Evolutionary conservation across 2,797 vertebrate species (phyloP).

Genomic region (Coreius guichenoti): DNA sequence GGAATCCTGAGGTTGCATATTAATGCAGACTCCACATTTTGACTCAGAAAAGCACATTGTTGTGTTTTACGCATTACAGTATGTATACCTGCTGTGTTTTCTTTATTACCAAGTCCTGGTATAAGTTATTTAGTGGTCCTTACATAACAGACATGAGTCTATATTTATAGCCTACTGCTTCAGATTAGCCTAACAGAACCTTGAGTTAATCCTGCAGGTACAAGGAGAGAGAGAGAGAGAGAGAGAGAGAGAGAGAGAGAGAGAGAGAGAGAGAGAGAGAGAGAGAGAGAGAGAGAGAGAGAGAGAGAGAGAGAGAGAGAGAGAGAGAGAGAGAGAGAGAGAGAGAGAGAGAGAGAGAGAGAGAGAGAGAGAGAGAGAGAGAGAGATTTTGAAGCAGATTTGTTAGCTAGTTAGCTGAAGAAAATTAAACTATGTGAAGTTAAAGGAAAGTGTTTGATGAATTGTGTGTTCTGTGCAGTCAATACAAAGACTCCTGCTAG

Average conservation of each 20-base stretch:
- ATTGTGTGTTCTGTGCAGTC: neutral
- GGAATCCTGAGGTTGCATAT: neutral
- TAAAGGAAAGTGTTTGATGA: neutral
- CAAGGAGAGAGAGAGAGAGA: conserved; percentile 3
- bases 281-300: conserved; percentile 8
- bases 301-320: conserved; percentile 5
- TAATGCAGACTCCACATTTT: neutral
- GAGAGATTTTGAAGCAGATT: neutral
- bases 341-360: conserved; percentile 10
- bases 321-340: conserved; percentile 1
- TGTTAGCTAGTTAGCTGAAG: neutral
- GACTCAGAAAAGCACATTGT: neutral
- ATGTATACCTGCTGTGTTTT: neutral
- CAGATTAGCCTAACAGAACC: conserved; percentile 46
- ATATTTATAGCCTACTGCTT: conserved; percentile 49
- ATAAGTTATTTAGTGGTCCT: conserved; percentile 46
- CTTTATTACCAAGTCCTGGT: conserved; percentile 6
- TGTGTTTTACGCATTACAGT: neutral
- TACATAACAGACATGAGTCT: conserved; percentile 50
- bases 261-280: neutral
- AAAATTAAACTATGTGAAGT: neutral
- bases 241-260: conserved; percentile 8
- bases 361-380: conserved; percentile 14
- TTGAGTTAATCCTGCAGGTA: conserved; percentile 51
- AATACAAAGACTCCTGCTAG: neutral